Evolutionary conservation across 2,888 invertebrate species (phyloP).

Genomic region (Stenotaenia linearis): DNA sequence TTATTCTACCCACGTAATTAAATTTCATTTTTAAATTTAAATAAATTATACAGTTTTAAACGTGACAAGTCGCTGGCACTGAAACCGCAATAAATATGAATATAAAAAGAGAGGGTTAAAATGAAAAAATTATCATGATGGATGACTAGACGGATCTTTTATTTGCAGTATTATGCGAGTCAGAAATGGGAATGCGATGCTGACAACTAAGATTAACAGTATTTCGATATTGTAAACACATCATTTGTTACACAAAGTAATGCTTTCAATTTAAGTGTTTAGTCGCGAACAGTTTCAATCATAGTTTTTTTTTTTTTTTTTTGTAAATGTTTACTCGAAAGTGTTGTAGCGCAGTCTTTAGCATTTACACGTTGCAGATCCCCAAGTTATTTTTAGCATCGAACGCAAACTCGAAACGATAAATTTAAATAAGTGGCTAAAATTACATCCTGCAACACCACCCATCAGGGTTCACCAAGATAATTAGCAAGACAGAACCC

Average conservation of each 20-base stretch:
- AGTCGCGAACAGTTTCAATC: background rate
- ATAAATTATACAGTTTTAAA: no score
- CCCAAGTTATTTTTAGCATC: background rate
- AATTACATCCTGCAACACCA: conserved; percentile 5
- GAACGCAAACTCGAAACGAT: background rate
- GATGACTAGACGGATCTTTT: background rate
- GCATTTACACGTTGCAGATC: background rate
- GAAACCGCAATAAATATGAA: no score
- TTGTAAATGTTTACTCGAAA: background rate
- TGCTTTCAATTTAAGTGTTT: background rate
- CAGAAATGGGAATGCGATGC: background rate
- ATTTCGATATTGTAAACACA: background rate
- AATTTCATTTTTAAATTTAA: no score
- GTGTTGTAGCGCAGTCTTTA: background rate
- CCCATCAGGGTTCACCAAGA: conserved; percentile 17
- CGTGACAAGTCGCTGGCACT: no score
- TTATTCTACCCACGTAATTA: no score
- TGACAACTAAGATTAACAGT: background rate
- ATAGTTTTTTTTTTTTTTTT: background rate
- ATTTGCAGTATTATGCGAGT: background rate
- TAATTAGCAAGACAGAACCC: conserved; percentile 3
- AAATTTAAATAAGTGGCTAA: conserved; percentile 21
- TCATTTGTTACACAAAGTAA: background rate
- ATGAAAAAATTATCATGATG: no score
- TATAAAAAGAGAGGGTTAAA: no score